Evolutionary conservation across 2,113 vertebrate genomes (phyloP), one percentile per base, ranked within the genome.

Genomic region (Pollachius pollachius): DNA sequence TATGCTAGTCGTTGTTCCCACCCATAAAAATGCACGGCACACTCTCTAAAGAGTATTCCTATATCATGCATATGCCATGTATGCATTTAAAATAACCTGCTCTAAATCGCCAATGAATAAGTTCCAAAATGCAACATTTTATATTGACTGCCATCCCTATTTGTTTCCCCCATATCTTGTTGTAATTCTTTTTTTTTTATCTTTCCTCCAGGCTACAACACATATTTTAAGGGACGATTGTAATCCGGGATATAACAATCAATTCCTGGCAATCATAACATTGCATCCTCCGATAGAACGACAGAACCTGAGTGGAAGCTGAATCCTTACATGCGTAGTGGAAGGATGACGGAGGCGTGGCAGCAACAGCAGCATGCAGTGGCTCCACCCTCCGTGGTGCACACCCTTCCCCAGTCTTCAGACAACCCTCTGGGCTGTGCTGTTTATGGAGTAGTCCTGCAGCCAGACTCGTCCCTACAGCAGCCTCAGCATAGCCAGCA

Each of bases 391-490:
- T 92, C 97, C 27, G 92, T 95, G 0, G 96, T 96, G 64, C 96
- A 97, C 87, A 90, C 95, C 3, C 92, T 99, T 58, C 90, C 96
- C 0, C 93, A 94, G 0, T 92, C 89, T 27, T 69, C 92, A 0
- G 97, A 99, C 87, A 97, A 93, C 83, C 81, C 96, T 0, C 67
- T 99, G 85, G 95, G 95, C 85, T 98, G 96, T 17, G 90, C 96
- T 0, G 96, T 98, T 52, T 98, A 98, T 0, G 96, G 96, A 30
- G 96, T 98, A 18, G 94, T 99, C 73, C 91, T 99, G 70, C 97
- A 97, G 80, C 91, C 94, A 0, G 97, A 99, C 23, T 78, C 94
- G 0, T 86, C 91, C 69, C 81, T 94, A 13, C 92, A 95, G 88
- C 94, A 94, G 81, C 91, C 94, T 48, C 94, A 94, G 25, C 95